phyloP scores from a whole-genome alignment of 1,140 invertebrate species.

The Drosophila pachea region DNA sequence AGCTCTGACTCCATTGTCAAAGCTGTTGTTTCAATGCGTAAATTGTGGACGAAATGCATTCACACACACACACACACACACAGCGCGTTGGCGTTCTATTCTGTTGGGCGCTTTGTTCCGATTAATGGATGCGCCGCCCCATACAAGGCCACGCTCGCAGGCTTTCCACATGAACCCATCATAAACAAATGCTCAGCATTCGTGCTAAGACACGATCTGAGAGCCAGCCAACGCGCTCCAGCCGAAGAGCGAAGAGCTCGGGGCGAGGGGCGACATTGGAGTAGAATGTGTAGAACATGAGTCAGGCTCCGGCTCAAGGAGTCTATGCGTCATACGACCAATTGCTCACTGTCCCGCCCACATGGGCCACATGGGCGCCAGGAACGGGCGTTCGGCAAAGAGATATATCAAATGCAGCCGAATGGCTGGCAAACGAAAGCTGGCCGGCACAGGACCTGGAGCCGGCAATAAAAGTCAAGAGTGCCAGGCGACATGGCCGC shows the following conservation, averaged over 20 bases:
- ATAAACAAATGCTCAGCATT: slow-evolving; percentile 25
- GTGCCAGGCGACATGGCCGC: slow-evolving; percentile 67
- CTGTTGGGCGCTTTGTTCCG: slow-evolving; percentile 19
- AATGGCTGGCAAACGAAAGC: slow-evolving; percentile 1
- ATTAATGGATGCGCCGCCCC: slow-evolving; percentile 19
- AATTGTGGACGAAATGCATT: slow-evolving; percentile 38
- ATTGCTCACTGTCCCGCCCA: slow-evolving; percentile 28
- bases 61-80: slow-evolving; percentile 9
- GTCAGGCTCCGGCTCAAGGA: not conserved
- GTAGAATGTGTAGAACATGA: not conserved
- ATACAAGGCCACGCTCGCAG: slow-evolving; percentile 19
- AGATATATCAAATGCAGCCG: slow-evolving; percentile 11
- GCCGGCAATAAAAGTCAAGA: slow-evolving; percentile 74
- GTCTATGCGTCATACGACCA: slow-evolving; percentile 31
- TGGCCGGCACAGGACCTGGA: slow-evolving; percentile 21
- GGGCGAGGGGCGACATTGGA: too few species aligned
- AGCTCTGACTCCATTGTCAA: slow-evolving; percentile 59
- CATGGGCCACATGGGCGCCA: slow-evolving; percentile 7
- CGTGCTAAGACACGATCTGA: slow-evolving; percentile 3
- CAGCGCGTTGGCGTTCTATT: slow-evolving; percentile 28
- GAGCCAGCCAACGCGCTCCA: too few species aligned
- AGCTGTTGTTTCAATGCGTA: slow-evolving; percentile 36
- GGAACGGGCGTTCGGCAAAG: slow-evolving; percentile 19
- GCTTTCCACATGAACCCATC: slow-evolving; percentile 11
- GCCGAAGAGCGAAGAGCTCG: too few species aligned